Evolutionary conservation across 2,797 vertebrate genomes (phyloP).

Genomic region (Bradypus variegatus): DNA sequence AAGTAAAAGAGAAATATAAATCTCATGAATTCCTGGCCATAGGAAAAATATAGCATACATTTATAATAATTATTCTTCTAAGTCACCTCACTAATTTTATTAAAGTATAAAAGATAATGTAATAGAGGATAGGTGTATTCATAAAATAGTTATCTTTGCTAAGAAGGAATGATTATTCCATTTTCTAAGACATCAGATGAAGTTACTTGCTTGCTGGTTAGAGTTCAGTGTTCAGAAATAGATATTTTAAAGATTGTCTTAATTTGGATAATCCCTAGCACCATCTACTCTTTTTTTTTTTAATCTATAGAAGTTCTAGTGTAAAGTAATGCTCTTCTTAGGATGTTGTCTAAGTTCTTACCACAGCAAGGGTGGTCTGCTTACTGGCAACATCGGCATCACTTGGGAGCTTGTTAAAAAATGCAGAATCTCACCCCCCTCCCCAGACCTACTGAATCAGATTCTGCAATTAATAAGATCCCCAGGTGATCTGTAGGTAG

Average conservation of each 20-base stretch:
- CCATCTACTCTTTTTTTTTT: background rate
- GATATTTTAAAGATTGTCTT: background rate
- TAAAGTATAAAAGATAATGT: slow-evolving; percentile 7
- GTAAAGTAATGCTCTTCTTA: background rate
- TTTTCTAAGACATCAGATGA: slow-evolving; percentile 20
- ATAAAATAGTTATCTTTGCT: background rate
- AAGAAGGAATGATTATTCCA: background rate
- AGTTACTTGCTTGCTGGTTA: background rate
- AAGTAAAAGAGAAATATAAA: slow-evolving; percentile 24
- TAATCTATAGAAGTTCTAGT: background rate
- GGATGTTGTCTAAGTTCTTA: background rate
- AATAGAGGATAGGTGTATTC: background rate
- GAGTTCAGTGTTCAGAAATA: slow-evolving; percentile 19
- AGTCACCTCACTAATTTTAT: background rate
- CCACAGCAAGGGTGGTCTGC: background rate
- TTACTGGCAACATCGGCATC: background rate
- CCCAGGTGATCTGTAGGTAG: background rate
- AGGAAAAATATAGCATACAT: background rate
- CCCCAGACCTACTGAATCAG: background rate
- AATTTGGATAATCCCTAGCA: background rate
- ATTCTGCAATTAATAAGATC: background rate
- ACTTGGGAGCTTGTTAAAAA: background rate
- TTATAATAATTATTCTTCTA: background rate
- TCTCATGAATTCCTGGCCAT: background rate
- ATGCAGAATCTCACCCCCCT: background rate